A percentile compares a stretch with the other conserved stretches of the same genome.
phyloP scores from a whole-genome alignment of 1,140 invertebrate genomes.

The Battus philenor region DNA sequence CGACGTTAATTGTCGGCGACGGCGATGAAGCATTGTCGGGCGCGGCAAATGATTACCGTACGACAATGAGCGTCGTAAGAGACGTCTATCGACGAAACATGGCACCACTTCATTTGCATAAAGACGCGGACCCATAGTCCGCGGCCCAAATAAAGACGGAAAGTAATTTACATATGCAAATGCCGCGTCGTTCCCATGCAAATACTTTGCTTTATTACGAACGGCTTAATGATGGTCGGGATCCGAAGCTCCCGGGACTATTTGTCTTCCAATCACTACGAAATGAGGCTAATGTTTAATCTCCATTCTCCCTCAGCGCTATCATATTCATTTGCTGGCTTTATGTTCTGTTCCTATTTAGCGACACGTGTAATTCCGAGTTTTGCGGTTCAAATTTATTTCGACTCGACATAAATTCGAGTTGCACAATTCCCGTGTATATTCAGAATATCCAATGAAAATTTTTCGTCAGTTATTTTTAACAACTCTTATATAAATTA shows the following conservation, averaged over 20 bases:
- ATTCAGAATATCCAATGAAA: no score
- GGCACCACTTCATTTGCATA: slow-evolving; percentile 54
- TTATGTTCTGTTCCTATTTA: no score
- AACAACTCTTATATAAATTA: no score
- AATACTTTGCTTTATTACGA: slow-evolving; percentile 70
- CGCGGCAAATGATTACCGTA: slow-evolving; percentile 22
- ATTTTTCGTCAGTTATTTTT: no score
- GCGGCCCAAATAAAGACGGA: slow-evolving; percentile 67
- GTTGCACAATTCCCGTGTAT: no score
- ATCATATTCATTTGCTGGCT: no score
- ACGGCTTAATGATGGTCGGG: slow-evolving; percentile 56
- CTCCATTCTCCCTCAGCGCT: slow-evolving; percentile 2
- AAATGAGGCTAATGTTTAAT: slow-evolving; percentile 20
- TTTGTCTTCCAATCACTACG: slow-evolving; percentile 34
- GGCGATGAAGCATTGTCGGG: slow-evolving; percentile 23
- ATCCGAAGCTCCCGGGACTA: slow-evolving; percentile 17
- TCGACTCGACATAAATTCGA: no score
- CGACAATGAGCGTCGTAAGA: slow-evolving; percentile 34
- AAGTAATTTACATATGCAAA: slow-evolving; percentile 74
- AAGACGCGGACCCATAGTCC: slow-evolving; percentile 52
- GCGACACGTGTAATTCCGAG: no score
- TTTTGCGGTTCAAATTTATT: no score
- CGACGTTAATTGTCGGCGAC: slow-evolving; percentile 30
- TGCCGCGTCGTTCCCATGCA: slow-evolving; percentile 61
- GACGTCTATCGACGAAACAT: slow-evolving; percentile 31